Evolutionary conservation across 2,797 vertebrate species (phyloP).

Genomic region (Pristis pectinata): DNA sequence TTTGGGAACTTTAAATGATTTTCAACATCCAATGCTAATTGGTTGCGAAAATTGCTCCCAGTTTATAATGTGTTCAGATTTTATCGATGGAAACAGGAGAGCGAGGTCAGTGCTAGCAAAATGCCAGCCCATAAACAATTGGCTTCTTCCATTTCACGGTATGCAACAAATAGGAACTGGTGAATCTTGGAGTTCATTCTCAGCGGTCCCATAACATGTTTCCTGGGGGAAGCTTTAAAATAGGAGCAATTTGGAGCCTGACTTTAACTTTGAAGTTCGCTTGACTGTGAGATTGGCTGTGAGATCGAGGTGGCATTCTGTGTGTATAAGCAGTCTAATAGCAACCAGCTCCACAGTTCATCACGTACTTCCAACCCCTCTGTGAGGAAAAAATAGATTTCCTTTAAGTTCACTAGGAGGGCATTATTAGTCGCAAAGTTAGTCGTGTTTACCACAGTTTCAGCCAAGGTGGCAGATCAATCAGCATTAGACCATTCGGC

Average conservation of each 20-base stretch:
- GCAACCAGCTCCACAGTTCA: neutral
- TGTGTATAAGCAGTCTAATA: neutral
- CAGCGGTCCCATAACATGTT: too few relatives aligned
- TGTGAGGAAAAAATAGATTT: neutral
- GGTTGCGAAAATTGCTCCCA: neutral
- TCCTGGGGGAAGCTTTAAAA: neutral
- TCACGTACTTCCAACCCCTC: neutral
- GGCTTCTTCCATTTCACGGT: neutral
- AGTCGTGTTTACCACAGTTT: too few relatives aligned
- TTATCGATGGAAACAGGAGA: neutral
- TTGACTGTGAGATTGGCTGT: neutral
- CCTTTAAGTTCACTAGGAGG: neutral
- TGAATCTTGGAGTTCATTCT: too few relatives aligned
- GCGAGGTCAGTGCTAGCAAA: neutral
- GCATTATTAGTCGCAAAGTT: neutral
- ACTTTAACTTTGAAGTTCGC: neutral
- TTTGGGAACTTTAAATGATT: neutral
- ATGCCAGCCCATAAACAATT: neutral
- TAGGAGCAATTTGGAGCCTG: neutral
- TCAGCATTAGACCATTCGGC: neutral
- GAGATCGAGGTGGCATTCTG: neutral
- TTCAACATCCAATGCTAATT: neutral
- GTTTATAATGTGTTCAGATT: neutral
- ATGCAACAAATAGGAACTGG: neutral
- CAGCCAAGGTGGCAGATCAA: neutral